Evolutionary conservation across 1,140 invertebrate genomes (phyloP).

Genomic region (Sycobia sp.): DNA sequence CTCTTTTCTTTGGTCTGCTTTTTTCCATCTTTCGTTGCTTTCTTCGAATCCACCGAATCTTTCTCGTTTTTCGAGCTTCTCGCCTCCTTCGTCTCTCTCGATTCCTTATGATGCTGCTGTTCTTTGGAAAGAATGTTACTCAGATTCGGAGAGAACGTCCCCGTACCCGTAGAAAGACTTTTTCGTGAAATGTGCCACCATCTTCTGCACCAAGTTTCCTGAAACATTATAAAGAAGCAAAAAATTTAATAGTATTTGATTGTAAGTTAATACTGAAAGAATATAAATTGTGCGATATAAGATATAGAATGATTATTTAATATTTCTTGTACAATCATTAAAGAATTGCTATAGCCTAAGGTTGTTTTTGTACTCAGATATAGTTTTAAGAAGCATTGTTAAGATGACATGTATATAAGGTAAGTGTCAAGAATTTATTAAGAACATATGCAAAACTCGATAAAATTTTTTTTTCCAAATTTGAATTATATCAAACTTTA

Average conservation of each 20-base stretch:
- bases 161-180: constrained; percentile 46
- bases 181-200: constrained; percentile 56
- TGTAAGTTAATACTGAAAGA: too few species aligned
- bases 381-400: too few species aligned
- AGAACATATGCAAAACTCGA: too few species aligned
- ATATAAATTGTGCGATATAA: too few species aligned
- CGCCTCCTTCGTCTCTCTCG: constrained; percentile 33
- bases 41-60: constrained; percentile 39
- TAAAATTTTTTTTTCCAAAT: too few species aligned
- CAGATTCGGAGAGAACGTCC: constrained; percentile 47
- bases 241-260: not conserved
- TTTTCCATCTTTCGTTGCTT: constrained; percentile 32
- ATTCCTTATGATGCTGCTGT: constrained; percentile 29
- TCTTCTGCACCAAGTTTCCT: constrained; percentile 59
- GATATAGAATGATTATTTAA: too few species aligned
- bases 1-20: constrained; percentile 26
- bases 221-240: constrained; percentile 26
- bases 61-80: constrained; percentile 35
- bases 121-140: constrained; percentile 49
- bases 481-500: too few species aligned
- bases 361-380: too few species aligned
- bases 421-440: too few species aligned
- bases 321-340: too few species aligned
- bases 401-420: too few species aligned
- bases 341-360: too few species aligned